These are phyloP conservation scores for Ectemnius cavifrons DNA, from an alignment of 2,888 invertebrate species.

Conservation along the genomic window DNA sequence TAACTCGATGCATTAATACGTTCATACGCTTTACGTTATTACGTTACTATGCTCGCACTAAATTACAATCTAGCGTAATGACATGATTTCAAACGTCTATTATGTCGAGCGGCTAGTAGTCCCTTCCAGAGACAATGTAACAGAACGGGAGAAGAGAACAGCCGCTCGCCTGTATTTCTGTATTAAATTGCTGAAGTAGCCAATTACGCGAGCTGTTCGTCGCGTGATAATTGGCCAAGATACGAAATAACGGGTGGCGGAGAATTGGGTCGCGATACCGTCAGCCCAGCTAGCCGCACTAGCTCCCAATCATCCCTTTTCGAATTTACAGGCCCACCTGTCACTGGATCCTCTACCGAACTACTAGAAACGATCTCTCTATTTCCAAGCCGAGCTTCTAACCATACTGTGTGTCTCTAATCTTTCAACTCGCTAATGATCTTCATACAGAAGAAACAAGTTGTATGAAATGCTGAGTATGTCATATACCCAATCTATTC, in stretches of 20 bases:
- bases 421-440: no score
- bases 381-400: no score
- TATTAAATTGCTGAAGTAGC: conserved; percentile 5
- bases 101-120: not conserved
- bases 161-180: conserved; percentile 1
- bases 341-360: no score
- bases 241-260: not conserved
- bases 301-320: no score
- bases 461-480: no score
- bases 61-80: conserved; percentile 4
- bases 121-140: not conserved
- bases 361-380: no score
- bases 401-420: no score
- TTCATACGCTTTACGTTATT: conserved; percentile 2
- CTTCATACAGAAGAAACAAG: no score
- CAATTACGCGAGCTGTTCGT: conserved; percentile 6
- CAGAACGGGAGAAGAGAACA: not conserved
- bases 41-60: not conserved
- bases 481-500: no score
- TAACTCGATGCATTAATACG: conserved; percentile 25
- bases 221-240: conserved; percentile 7
- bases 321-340: no score
- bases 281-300: no score
- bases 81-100: conserved; percentile 2
- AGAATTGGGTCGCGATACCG: conserved; percentile 3